Base-by-base conservation (phyloP, 2,888 invertebrate species). In the Cotesia congregata region DNA sequence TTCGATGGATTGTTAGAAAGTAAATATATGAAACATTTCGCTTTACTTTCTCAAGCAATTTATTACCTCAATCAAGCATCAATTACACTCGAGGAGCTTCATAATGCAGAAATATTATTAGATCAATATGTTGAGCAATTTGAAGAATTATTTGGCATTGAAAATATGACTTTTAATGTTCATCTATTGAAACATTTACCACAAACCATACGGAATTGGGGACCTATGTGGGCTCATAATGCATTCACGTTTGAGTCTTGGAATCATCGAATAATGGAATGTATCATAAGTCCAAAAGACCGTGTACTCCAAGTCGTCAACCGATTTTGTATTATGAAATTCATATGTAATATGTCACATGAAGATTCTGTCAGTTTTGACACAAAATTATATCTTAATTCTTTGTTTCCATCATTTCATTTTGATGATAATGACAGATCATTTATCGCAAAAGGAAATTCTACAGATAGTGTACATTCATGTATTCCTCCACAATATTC, bases 131-230 rank as follows among this genome's bases (percentile, higher is more conserved):
- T 78, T 0, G 17, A 7, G 7, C 12, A n/a, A 3, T 81, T 72
- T 60, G 39, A 80, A 74, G 40, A 59, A 30, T 72, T 62, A 40
- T 80, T 77, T 67, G 78, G 80, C 15, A 65, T 17, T n/a, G 38
- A 71, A 30, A 20, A 69, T 6, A 74, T 80, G 78, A 77, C 62
- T 0, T 79, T 30, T 6, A 79, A 80, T 71, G 4, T 80, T 41
- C 80, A 79, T 72, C n/a, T 72, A 1, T 67, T 76, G 5, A 38
- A 64, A 12, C 78, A 78, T 60, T 62, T 76, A 17, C 7, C 15
- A 38, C 67, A 74, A 39, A 61, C 70, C 15, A 75, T 80, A 1
- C 40, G 71, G 0, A 77, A 72, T 59, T 75, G 74, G 41, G 41
- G 79, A 6, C 78, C 77, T n/a, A 40, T 77, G 2, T 80, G 77